phyloP scores from a whole-genome alignment of 2,113 vertebrate species.

The Propithecus coquereli region DNA sequence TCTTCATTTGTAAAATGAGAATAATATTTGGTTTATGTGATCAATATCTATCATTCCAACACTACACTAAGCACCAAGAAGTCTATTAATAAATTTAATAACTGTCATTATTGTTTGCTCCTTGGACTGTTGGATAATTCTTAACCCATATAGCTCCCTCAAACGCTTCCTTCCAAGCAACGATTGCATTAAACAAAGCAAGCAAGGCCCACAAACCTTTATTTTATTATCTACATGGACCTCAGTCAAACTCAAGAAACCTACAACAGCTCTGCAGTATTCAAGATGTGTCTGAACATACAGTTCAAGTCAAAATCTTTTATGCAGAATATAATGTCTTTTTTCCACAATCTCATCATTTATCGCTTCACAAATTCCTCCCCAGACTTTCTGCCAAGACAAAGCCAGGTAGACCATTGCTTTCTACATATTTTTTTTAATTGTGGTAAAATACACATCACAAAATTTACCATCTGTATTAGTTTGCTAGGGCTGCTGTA shows the following conservation, averaged over 20 bases:
- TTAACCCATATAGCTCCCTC: background rate
- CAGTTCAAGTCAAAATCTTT: background rate
- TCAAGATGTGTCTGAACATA: background rate
- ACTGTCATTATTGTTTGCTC: background rate
- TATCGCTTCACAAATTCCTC: slow-evolving; percentile 15
- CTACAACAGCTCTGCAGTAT: background rate
- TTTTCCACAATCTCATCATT: background rate
- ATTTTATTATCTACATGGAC: background rate
- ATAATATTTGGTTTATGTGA: background rate
- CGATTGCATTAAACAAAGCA: background rate
- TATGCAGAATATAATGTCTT: background rate
- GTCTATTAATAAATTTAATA: background rate
- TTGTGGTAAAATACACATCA: background rate
- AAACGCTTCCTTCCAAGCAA: background rate
- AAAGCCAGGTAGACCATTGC: background rate
- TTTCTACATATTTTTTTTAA: background rate
- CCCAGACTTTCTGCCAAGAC: background rate
- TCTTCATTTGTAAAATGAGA: background rate
- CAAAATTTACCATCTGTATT: background rate
- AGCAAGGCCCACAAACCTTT: background rate
- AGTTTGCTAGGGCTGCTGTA: background rate
- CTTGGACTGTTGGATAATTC: background rate
- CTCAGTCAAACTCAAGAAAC: background rate
- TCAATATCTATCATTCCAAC: background rate
- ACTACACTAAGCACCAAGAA: background rate